Evolutionary conservation across 2,888 invertebrate genomes (phyloP).

Genomic region (Coenonympha arcania): DNA sequence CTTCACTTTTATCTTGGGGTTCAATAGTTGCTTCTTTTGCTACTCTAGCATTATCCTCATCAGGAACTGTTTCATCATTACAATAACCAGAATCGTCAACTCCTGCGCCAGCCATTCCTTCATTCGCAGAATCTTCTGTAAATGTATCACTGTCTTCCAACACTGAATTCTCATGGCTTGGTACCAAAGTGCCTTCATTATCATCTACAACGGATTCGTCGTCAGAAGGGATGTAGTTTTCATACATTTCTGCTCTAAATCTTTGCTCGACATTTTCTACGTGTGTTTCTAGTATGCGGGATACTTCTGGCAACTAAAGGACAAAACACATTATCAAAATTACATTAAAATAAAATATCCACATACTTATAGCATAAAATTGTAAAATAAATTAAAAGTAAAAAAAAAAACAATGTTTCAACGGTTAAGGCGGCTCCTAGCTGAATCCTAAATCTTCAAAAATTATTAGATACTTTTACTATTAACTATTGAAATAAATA

Average conservation of each 20-base stretch:
- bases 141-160: constrained; percentile 56
- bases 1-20: neutral
- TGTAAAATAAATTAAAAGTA: neutral
- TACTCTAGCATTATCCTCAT: neutral
- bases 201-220: constrained; percentile 40
- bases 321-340: neutral
- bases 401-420: no score
- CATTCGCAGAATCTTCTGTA: constrained; percentile 37
- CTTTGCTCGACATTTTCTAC: constrained; percentile 54
- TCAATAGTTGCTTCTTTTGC: neutral
- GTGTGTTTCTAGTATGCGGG: constrained; percentile 54
- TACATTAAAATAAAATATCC: no score
- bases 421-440: no score
- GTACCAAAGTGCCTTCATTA: constrained; percentile 48
- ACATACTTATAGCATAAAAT: no score
- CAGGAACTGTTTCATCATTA: constrained; percentile 25
- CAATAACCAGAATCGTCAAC: constrained; percentile 34
- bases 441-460: neutral
- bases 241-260: constrained; percentile 45
- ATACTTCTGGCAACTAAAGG: constrained; percentile 58
- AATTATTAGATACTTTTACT: neutral
- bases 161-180: constrained; percentile 41
- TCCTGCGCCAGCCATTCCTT: neutral
- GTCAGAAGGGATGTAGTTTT: constrained; percentile 37
- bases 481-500: constrained; percentile 4